Conservation (phyloP, 2,797 vertebrate species). For the Acestrorhynchus altus region DNA sequence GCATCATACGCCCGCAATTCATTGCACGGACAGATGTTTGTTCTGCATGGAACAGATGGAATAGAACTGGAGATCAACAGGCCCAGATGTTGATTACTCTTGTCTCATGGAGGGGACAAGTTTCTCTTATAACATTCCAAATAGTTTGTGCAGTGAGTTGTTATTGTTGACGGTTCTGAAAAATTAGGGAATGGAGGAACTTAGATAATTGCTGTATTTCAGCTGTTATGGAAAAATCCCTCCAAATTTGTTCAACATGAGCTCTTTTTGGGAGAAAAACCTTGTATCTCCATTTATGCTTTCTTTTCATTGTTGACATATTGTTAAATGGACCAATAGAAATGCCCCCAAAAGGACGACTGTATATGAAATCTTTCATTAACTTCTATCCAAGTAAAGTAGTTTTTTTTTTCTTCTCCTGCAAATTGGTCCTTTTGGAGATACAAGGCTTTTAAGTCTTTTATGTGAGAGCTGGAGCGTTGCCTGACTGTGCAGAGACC, state of each 20-base stretch:
- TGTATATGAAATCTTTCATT: no score
- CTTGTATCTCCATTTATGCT: no score
- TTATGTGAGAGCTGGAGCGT: no score
- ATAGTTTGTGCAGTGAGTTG: neutral
- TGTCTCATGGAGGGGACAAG: constrained; percentile 26
- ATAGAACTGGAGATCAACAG: constrained; percentile 21
- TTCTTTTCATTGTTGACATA: no score
- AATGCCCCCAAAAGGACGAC: no score
- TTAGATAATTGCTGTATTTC: constrained; percentile 35
- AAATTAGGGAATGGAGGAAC: constrained; percentile 53
- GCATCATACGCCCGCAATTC: neutral
- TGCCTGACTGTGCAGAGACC: no score
- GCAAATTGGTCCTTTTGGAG: no score
- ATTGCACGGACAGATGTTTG: constrained; percentile 46
- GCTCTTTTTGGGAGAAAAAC: no score
- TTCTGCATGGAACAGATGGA: constrained; percentile 51
- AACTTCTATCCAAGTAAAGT: no score
- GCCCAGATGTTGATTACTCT: constrained; percentile 24
- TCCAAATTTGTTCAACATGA: neutral
- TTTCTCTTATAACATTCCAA: neutral
- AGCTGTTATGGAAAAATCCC: neutral
- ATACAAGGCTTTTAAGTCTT: no score
- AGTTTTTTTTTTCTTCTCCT: no score
- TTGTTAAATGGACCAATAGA: no score
- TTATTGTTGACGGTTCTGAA: neutral